phyloP scores from a whole-genome alignment of 53 echinoderm and acorn worm genomes.

The Arbacia lixula region DNA sequence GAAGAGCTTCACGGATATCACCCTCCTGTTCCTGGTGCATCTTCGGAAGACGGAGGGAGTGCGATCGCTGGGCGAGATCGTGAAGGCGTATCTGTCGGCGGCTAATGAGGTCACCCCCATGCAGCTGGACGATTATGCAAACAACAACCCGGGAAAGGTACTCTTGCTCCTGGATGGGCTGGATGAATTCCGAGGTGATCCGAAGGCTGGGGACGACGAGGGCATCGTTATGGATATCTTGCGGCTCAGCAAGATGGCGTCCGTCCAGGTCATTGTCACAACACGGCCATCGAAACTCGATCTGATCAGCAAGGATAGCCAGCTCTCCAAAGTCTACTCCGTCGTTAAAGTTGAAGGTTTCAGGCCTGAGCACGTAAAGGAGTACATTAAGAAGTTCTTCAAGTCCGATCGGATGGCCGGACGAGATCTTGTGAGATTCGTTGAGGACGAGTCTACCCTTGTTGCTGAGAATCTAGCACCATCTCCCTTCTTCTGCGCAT shows the following conservation, averaged over 20 bases:
- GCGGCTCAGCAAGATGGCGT: not conserved
- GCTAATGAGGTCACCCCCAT: not conserved
- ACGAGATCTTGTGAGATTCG: not conserved
- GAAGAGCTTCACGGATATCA: not conserved
- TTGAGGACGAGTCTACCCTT: not conserved
- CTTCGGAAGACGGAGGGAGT: not conserved
- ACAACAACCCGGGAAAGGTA: not conserved
- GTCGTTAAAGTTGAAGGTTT: conserved; percentile 7
- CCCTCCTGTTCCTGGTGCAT: not conserved
- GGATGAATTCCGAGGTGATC: not conserved
- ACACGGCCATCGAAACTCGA: conserved; percentile 1
- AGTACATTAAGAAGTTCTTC: conserved; percentile 17
- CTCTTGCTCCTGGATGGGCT: conserved; percentile 6
- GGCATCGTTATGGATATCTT: not conserved
- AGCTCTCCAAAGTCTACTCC: conserved; percentile 7
- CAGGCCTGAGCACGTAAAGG: not conserved
- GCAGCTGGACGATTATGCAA: conserved; percentile 15
- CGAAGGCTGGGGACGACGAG: too few relatives aligned
- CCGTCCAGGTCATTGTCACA: conserved; percentile 26
- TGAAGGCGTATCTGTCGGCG: not conserved
- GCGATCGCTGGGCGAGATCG: not conserved
- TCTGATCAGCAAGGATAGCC: not conserved
- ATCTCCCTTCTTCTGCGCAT: not conserved
- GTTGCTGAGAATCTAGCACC: not conserved
- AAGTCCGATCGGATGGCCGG: not conserved